Evolutionary conservation across 2,888 invertebrate species (phyloP).

Genomic region (Melieria omissa): DNA sequence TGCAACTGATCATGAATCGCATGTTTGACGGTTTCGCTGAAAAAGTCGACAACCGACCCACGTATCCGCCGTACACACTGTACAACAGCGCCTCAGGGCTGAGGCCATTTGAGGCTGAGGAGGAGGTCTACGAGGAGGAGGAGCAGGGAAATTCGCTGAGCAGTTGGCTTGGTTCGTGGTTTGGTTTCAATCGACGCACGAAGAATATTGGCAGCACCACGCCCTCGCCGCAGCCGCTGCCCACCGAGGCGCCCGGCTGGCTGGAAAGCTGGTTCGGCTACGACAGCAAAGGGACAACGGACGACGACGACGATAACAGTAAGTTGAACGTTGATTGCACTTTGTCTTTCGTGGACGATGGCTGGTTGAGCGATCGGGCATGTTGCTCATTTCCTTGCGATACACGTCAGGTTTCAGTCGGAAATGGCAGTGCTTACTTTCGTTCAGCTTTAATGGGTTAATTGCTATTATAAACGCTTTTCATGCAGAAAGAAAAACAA

Average conservation of each 20-base stretch:
- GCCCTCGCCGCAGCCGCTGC: constrained; percentile 37
- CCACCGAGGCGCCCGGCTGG: constrained; percentile 56
- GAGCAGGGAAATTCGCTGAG: constrained; percentile 47
- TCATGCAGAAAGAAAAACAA: background rate
- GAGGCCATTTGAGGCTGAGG: constrained; percentile 35
- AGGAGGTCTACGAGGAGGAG: constrained; percentile 39
- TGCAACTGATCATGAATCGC: constrained; percentile 58
- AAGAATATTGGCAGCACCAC: constrained; percentile 55
- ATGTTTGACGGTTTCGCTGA: constrained; percentile 53
- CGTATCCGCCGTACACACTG: constrained; percentile 57
- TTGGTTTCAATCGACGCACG: constrained; percentile 53
- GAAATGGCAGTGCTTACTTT: no score
- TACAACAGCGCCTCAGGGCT: constrained; percentile 55
- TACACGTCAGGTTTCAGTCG: no score
- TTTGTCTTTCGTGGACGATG: background rate
- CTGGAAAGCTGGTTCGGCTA: constrained; percentile 61
- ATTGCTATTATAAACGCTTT: background rate
- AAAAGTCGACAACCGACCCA: constrained; percentile 40
- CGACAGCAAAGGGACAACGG: constrained; percentile 51
- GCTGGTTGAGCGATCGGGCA: background rate
- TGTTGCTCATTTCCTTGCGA: background rate
- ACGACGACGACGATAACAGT: constrained; percentile 58
- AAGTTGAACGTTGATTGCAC: constrained; percentile 46
- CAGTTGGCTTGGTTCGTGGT: constrained; percentile 61
- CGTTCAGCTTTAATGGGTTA: no score